Percentiles rank a stretch among this genome's conserved stretches.
These are phyloP conservation scores for Melanotaenia parkinsoni DNA, from an alignment of 2,797 vertebrate genomes.

Conservation along the genomic window DNA sequence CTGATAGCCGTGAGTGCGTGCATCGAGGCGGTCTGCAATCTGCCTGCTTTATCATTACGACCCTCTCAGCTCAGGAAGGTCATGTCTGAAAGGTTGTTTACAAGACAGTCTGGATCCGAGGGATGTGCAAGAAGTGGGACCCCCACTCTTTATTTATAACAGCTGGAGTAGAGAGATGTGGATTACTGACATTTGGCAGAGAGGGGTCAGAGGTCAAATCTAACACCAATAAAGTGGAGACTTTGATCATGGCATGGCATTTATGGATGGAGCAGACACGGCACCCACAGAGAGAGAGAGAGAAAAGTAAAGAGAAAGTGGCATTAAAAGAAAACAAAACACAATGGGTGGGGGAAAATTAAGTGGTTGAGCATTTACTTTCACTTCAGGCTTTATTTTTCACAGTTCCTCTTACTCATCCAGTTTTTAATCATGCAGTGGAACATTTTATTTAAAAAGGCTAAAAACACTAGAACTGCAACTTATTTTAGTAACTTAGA, in stretches of 20 bases:
- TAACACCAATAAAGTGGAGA: conserved; percentile 91
- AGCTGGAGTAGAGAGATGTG: conserved; percentile 87
- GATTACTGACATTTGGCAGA: conserved; percentile 84
- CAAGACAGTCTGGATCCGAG: conserved; percentile 69
- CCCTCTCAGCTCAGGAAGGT: conserved; percentile 60
- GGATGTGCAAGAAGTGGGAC: conserved; percentile 78
- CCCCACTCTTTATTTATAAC: conserved; percentile 91
- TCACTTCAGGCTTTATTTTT: conserved; percentile 7
- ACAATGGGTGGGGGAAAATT: not conserved
- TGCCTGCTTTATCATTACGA: conserved; percentile 48
- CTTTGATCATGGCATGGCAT: conserved; percentile 95
- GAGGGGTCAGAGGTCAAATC: conserved; percentile 89
- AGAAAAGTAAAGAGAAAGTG: conserved; percentile 12
- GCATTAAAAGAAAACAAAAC: conserved; percentile 25
- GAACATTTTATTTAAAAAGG: not conserved
- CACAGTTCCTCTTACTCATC: not conserved
- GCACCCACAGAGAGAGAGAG: conserved; percentile 27
- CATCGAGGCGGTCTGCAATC: conserved; percentile 26
- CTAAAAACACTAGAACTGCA: not conserved
- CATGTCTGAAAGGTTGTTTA: conserved; percentile 73
- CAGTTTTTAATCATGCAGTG: not conserved
- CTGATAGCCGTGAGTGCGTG: conserved; percentile 16
- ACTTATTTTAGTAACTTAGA: not conserved
- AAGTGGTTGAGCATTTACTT: not conserved
- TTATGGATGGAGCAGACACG: conserved; percentile 89